Percentiles rank a stretch among this genome's conserved stretches.
Conservation (phyloP, 2,888 invertebrate genomes). For the Clostera curtula region DNA sequence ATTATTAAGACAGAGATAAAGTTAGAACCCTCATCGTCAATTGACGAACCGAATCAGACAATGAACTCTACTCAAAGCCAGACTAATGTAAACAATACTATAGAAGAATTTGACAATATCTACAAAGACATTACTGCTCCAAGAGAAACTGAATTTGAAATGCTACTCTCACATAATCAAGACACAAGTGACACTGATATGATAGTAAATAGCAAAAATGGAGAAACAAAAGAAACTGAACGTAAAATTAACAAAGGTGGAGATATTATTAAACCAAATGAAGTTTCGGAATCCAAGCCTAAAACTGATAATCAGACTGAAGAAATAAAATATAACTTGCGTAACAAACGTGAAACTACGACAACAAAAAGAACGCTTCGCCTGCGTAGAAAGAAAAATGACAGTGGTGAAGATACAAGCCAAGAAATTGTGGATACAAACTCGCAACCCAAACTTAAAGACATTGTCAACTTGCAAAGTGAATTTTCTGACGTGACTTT, state of each 20-base stretch:
- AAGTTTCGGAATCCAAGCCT: slow-evolving; percentile 37
- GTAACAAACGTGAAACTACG: slow-evolving; percentile 22
- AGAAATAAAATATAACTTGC: slow-evolving; percentile 3
- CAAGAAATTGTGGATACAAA: slow-evolving; percentile 25
- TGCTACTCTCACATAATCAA: slow-evolving; percentile 33
- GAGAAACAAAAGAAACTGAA: slow-evolving; percentile 9
- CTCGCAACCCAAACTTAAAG: slow-evolving; percentile 20
- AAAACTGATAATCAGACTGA: slow-evolving; percentile 11
- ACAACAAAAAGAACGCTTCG: slow-evolving; percentile 37
- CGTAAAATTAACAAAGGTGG: slow-evolving; percentile 12
- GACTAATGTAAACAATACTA: slow-evolving; percentile 29
- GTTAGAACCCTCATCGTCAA: slow-evolving; percentile 7
- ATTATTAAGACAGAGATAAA: slow-evolving; percentile 11
- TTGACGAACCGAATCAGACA: slow-evolving; percentile 16
- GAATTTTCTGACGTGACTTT: slow-evolving; percentile 58
- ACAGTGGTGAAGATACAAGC: slow-evolving; percentile 23
- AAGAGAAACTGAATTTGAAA: slow-evolving; percentile 54
- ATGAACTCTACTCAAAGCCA: slow-evolving; percentile 13
- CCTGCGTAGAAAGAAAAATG: slow-evolving; percentile 37
- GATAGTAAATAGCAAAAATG: slow-evolving; percentile 7
- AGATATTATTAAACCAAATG: slow-evolving; percentile 43
- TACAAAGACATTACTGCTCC: slow-evolving; percentile 49
- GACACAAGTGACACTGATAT: slow-evolving; percentile 8
- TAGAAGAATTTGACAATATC: slow-evolving; percentile 56
- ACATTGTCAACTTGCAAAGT: slow-evolving; percentile 52